Percentiles rank a stretch among this genome's conserved stretches.
phyloP scores from a whole-genome alignment of 2,113 vertebrate species.

The Onychostruthus taczanowskii region DNA sequence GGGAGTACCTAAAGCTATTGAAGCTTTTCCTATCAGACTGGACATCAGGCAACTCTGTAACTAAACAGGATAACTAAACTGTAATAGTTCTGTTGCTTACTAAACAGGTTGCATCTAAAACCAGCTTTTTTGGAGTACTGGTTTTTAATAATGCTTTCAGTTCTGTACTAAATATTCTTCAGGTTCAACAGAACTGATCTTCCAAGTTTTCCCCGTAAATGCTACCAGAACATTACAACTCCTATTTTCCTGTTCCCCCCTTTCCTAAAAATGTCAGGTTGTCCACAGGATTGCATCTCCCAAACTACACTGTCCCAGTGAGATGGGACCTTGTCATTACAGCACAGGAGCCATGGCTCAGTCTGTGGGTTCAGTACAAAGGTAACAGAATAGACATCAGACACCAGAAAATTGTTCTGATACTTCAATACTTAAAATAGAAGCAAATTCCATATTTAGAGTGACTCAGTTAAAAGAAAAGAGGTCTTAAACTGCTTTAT shows the following conservation, averaged over 20 bases:
- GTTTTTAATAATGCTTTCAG: neutral
- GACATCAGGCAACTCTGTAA: neutral
- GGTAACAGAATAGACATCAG: neutral
- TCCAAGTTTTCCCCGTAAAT: neutral
- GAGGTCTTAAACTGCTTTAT: neutral
- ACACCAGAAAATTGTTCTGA: neutral
- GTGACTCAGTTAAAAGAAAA: neutral
- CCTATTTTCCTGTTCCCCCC: neutral
- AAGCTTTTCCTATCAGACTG: neutral
- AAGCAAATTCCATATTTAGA: neutral
- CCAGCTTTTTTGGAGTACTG: neutral
- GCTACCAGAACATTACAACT: neutral
- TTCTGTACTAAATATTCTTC: neutral
- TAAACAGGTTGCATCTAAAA: neutral
- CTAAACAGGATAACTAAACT: neutral
- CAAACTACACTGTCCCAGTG: neutral
- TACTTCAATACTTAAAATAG: neutral
- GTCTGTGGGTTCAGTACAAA: neutral
- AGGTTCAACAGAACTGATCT: neutral
- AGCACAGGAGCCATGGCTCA: neutral
- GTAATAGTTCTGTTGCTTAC: neutral
- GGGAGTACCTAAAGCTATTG: neutral
- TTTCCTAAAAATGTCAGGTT: neutral
- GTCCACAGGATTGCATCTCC: neutral
- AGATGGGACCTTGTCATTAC: neutral